A percentile compares a stretch with the other conserved stretches of the same genome.
These are phyloP conservation scores for Archips xylosteana DNA, from an alignment of 2,888 invertebrate species.

Conservation along the genomic window DNA sequence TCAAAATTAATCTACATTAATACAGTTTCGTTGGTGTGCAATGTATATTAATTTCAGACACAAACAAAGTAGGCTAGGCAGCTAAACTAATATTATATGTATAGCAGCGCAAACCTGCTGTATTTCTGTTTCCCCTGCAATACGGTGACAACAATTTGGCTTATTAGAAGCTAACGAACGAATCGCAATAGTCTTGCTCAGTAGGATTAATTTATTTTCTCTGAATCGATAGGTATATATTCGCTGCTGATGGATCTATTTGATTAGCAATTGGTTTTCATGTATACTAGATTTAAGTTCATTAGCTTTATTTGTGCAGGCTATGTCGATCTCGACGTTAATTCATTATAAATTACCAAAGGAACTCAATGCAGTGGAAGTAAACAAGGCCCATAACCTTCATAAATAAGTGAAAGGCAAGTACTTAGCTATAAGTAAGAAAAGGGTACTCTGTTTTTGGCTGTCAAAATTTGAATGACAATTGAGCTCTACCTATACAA, in stretches of 20 bases:
- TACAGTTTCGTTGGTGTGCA: too few species aligned
- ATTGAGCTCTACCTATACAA: too few species aligned
- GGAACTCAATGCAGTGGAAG: too few species aligned
- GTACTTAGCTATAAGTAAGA: too few species aligned
- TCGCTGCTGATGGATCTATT: slow-evolving; percentile 58
- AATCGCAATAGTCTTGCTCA: slow-evolving; percentile 64
- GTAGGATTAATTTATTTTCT: slow-evolving; percentile 64
- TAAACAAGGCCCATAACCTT: too few species aligned
- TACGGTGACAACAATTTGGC: slow-evolving; percentile 72
- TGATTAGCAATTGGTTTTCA: slow-evolving; percentile 33
- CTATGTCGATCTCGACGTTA: not conserved
- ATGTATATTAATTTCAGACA: too few species aligned
- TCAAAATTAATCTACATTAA: too few species aligned
- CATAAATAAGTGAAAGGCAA: too few species aligned
- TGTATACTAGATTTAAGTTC: slow-evolving; percentile 18
- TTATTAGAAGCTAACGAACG: slow-evolving; percentile 72
- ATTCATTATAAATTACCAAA: too few species aligned
- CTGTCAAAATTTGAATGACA: too few species aligned
- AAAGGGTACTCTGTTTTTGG: too few species aligned
- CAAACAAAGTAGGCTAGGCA: not conserved
- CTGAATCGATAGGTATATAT: slow-evolving; percentile 54
- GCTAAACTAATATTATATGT: not conserved
- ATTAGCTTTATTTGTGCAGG: slow-evolving; percentile 18
- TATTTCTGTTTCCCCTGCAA: slow-evolving; percentile 2
- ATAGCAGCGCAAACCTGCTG: slow-evolving; percentile 4